Base-by-base conservation (phyloP, 2,113 vertebrate genomes). In the Leuciscus idus region DNA sequence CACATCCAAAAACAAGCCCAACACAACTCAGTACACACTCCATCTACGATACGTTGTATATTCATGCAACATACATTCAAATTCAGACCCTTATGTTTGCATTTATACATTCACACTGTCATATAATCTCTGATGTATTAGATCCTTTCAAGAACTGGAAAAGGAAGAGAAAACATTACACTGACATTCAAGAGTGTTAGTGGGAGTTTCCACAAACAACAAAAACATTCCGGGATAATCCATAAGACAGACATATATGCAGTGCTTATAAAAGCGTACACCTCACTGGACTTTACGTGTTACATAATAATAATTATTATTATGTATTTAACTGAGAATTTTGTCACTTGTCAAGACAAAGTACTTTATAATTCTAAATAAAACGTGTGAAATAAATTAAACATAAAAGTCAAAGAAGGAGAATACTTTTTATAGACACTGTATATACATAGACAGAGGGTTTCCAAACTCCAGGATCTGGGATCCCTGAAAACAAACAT, bases 61-160 rank as follows among this genome's bases (percentile, higher is more conserved):
- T n/a, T 80, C 88, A 89, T 89, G 88, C 88, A 89, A 72, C 85
- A 87, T 17, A 85, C 75, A 78, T 81, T 83, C 72, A 70, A n/a
- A 46, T 48, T 70, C 48, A 83, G 48, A 73, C 6, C 23, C 26
- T 55, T 33, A 4, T 1, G 6, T 70, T 23, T 55, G 9, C 33
- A 84, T 43, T 15, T n/a, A n/a, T n/a, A 84, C 81, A 84, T 74
- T 74, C 30, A 59, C 8, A 74, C 12, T 21, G 50, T 55, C 66
- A 81, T 36, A 26, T 6, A 15, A 15, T 73, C 23, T 21, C 12
- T 72, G 3, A 36, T 50, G 33, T 21, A 3, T 59, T 59, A 83
- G 64, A 39, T 85, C 62, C 39, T 57, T 61, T 81, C 7, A 52
- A 13, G 62, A 64, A 81, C 62, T 55, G 75, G 17, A 46, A 43